phyloP scores from a whole-genome alignment of 2,797 vertebrate species.

The Lerista edwardsae region DNA sequence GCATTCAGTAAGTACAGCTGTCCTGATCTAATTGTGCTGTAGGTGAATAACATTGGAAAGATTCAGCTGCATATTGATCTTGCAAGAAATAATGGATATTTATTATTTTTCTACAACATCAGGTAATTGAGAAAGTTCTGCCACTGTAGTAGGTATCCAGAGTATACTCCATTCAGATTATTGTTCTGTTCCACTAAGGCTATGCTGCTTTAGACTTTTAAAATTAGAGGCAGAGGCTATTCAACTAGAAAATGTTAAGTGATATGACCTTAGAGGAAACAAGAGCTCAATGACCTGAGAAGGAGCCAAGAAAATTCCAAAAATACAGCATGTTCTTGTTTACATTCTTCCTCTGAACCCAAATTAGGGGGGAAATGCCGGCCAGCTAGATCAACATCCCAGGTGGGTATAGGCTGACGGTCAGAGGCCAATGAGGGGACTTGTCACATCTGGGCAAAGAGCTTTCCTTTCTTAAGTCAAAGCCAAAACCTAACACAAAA shows the following conservation, averaged over 20 bases:
- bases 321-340: conserved; percentile 52
- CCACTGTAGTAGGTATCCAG: neutral
- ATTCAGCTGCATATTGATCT: neutral
- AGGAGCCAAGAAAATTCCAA: conserved; percentile 51
- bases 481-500: neutral
- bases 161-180: neutral
- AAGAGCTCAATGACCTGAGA: conserved; percentile 39
- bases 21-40: neutral
- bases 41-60: neutral
- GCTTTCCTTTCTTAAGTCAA: conserved; percentile 13
- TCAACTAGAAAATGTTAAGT: conserved; percentile 26
- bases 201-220: conserved; percentile 13
- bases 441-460: conserved; percentile 33
- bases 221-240: conserved; percentile 37
- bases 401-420: conserved; percentile 23
- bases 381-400: conserved; percentile 41
- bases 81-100: neutral
- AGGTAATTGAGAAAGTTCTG: neutral
- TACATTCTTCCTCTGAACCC: conserved; percentile 48
- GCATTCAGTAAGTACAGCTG: neutral
- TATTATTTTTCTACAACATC: neutral
- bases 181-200: neutral
- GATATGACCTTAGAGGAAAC: conserved; percentile 52
- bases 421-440: conserved; percentile 34
- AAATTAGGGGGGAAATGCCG: conserved; percentile 40